These are phyloP conservation scores for Gasterosteus aculeatus DNA, from an alignment of 2,113 vertebrate genomes.

Conservation along the genomic window DNA sequence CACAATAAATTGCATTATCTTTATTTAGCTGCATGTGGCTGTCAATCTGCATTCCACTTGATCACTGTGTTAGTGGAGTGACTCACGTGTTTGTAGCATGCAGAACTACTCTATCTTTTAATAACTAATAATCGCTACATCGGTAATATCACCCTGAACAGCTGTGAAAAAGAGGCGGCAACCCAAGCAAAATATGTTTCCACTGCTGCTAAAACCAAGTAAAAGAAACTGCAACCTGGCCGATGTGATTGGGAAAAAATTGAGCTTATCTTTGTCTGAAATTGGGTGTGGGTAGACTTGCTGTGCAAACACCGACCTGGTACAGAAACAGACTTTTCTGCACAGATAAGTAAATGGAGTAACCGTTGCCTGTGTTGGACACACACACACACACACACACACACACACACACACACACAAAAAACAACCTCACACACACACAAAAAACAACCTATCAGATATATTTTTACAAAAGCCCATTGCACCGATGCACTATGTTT, in stretches of 20 bases:
- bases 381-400: slow-evolving; percentile 4
- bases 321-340: slow-evolving; percentile 5
- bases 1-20: neutral
- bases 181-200: neutral
- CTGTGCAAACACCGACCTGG: slow-evolving; percentile 18
- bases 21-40: neutral
- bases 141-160: neutral
- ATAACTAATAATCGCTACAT: too few species aligned
- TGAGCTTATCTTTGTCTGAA: slow-evolving; percentile 42
- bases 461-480: slow-evolving; percentile 25
- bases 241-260: slow-evolving; percentile 15
- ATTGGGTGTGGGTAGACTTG: slow-evolving; percentile 32
- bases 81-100: neutral
- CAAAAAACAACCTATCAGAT: slow-evolving; percentile 47
- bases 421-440: slow-evolving; percentile 24
- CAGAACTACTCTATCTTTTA: too few species aligned
- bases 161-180: neutral
- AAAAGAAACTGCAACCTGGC: neutral
- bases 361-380: slow-evolving; percentile 30
- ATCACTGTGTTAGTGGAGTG: neutral
- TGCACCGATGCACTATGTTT: slow-evolving; percentile 1
- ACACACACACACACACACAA: too few species aligned
- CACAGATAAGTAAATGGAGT: slow-evolving; percentile 51
- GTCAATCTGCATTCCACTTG: neutral
- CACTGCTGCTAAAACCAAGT: slow-evolving; percentile 15